Conservation (phyloP, 2,797 vertebrate species). For the Agapornis canus region DNA sequence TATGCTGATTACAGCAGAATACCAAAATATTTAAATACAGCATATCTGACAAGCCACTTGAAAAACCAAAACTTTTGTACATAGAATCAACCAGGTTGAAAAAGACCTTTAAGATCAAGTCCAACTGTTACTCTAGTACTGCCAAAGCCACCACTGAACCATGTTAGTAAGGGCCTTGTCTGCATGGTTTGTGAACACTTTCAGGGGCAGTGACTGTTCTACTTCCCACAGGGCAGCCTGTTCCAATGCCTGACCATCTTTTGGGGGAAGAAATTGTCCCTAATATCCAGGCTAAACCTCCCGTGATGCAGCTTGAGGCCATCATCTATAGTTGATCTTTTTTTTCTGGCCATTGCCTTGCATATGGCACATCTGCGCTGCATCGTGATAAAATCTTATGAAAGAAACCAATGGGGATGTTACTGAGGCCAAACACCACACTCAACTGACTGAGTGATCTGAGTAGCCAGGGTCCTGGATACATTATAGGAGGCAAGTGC, state of each 20-base stretch:
- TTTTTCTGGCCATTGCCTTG: not conserved
- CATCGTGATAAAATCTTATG: not conserved
- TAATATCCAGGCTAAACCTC: not conserved
- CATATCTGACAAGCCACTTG: not conserved
- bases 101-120: not conserved
- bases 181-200: not conserved
- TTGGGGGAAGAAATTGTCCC: not conserved
- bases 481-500: rapidly evolving
- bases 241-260: not conserved
- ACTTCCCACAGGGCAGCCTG: not conserved
- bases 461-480: not conserved
- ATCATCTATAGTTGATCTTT: not conserved
- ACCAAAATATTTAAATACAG: not conserved
- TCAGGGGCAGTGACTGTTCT: not conserved
- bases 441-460: not conserved
- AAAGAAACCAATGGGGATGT: not conserved
- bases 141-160: not conserved
- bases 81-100: not conserved
- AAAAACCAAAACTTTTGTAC: not conserved
- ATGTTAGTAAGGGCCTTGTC: not conserved
- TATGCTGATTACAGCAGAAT: not conserved
- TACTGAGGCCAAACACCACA: not conserved
- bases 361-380: not conserved
- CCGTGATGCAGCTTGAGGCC: not conserved
- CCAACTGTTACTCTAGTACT: not conserved